Evolutionary conservation across 2,888 invertebrate species (phyloP), one percentile per base, ranked within the genome.

Genomic region (Morpho deidamia): DNA sequence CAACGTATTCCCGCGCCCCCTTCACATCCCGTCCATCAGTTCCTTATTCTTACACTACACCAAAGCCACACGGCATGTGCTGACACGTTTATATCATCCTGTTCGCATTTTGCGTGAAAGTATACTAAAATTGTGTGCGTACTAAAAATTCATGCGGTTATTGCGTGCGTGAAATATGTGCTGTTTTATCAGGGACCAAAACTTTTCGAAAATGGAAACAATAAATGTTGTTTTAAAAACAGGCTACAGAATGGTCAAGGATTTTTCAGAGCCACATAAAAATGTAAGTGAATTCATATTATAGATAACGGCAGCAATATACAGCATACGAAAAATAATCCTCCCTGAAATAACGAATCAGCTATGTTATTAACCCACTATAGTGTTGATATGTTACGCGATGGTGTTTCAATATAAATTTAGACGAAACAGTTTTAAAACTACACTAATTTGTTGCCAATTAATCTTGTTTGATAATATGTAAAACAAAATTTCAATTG

Each of bases 181-280:
- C 11, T 49, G 49, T 54, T 54, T 54, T 34, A 50, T 50, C 1
- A 50, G 38, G 11, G 37, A 38, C 38, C 37, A 50, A 37, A 43
- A 43, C 23, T 37, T 38, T 5, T 50, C 50, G 38, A 50, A 43
- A 66, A 88, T 88, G 88, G 77, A 87, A 77, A 74, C 81, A 55
- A 66, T 88, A 64, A 88, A 81, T 66, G 80, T 81, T 62, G 71
- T 89, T 65, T 70, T 88, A 50, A 88, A 86, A 71, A 87, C 84
- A 59, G 83, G 89, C 71, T 87, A 84, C 62, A 84, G 82, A 71
- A 80, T 88, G 62, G 80, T 88, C 50, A 89, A 87, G 74, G 83
- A 82, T 71, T 79, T 88, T 55, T 76, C 86, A 44, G 87, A 78
- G 62, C 82, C 75, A 58, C 81, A 78, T 56, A 88, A 82, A 70